Conservation (phyloP, 1,140 invertebrate species). For the Atta cephalotes region DNA sequence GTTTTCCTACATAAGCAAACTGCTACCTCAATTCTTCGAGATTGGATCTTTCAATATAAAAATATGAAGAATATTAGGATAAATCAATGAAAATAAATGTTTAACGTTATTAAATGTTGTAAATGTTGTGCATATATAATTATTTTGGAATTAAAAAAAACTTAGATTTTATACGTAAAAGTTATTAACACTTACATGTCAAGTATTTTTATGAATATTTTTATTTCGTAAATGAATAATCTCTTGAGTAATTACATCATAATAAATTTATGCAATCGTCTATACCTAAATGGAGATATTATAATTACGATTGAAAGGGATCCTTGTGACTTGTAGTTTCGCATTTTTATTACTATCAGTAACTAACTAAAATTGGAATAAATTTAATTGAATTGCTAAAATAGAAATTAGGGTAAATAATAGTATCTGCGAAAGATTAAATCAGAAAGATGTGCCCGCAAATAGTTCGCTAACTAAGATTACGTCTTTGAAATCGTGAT, state of each 20-base stretch:
- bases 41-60: slow-evolving; percentile 16
- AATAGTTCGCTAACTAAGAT: slow-evolving; percentile 55
- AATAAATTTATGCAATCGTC: slow-evolving; percentile 8
- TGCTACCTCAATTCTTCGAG: slow-evolving; percentile 13
- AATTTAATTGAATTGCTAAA: slow-evolving; percentile 32
- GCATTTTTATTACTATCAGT: slow-evolving; percentile 19
- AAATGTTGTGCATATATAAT: neutral
- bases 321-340: neutral
- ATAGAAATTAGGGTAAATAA: slow-evolving; percentile 34
- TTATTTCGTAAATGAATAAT: slow-evolving; percentile 7
- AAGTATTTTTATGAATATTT: neutral
- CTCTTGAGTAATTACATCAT: slow-evolving; percentile 10
- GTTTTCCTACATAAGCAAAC: slow-evolving; percentile 30
- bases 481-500: slow-evolving; percentile 46
- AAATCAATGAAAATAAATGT: neutral
- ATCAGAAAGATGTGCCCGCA: slow-evolving; percentile 35
- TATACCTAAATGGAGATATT: slow-evolving; percentile 10
- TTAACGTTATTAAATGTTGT: neutral
- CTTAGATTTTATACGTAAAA: neutral
- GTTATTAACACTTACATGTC: neutral
- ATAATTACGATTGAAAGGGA: neutral
- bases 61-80: neutral
- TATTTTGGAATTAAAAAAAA: neutral
- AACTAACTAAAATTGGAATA: slow-evolving; percentile 44
- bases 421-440: slow-evolving; percentile 30